A percentile compares a stretch with the other conserved stretches of the same genome.
Evolutionary conservation across 2,888 invertebrate genomes (phyloP).

Genomic region (Noctua fimbriata): DNA sequence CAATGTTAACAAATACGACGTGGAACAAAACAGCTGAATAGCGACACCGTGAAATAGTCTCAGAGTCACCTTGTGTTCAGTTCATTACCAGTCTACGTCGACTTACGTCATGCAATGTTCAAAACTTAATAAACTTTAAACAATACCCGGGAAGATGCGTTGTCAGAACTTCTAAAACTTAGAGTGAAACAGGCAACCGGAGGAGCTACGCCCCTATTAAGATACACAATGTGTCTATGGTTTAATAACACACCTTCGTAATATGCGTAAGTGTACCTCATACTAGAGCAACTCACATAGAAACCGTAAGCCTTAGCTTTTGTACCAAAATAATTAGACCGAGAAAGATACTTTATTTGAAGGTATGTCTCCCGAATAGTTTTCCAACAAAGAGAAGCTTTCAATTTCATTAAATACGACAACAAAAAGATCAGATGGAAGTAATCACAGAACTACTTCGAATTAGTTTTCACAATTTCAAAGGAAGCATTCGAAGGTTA

Average conservation of each 20-base stretch:
- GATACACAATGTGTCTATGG: constrained; percentile 83
- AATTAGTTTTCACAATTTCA: constrained; percentile 86
- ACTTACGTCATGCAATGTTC: constrained; percentile 86
- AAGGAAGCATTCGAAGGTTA: constrained; percentile 86
- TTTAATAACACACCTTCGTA: constrained; percentile 77
- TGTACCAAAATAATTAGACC: constrained; percentile 67
- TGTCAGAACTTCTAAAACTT: constrained; percentile 87
- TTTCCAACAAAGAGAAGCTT: constrained; percentile 73
- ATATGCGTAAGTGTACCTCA: constrained; percentile 53
- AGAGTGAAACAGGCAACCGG: constrained; percentile 82
- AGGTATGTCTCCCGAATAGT: constrained; percentile 77
- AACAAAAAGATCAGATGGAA: constrained; percentile 79
- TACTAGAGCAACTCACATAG: constrained; percentile 42
- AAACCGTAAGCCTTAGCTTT: constrained; percentile 61
- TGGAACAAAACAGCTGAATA: constrained; percentile 62
- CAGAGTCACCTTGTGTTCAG: constrained; percentile 72
- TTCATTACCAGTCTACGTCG: constrained; percentile 83
- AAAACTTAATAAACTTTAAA: constrained; percentile 89
- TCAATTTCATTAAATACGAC: constrained; percentile 83
- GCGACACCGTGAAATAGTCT: constrained; percentile 70
- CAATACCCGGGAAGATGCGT: constrained; percentile 87
- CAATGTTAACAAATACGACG: constrained; percentile 55
- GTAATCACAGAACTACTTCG: constrained; percentile 80
- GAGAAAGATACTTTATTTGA: constrained; percentile 67
- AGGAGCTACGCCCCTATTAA: constrained; percentile 84